phyloP scores from a whole-genome alignment of 2,888 invertebrate species.

The Macropis europaea region DNA sequence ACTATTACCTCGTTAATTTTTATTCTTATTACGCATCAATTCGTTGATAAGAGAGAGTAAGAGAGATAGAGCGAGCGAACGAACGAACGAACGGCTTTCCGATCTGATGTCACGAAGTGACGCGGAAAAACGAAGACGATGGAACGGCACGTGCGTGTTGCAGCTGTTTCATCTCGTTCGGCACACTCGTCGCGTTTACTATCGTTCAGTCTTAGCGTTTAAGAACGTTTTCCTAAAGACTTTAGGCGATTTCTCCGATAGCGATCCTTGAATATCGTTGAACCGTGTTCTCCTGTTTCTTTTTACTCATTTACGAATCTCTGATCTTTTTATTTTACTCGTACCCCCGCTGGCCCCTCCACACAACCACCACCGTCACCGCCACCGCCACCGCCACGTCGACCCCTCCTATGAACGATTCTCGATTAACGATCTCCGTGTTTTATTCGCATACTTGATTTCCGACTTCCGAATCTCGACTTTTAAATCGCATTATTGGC shows the following conservation, averaged over 20 bases:
- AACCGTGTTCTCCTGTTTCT: no score
- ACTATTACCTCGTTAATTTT: slow-evolving; percentile 62
- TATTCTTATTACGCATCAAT: slow-evolving; percentile 60
- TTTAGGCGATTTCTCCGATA: slow-evolving; percentile 52
- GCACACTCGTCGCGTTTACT: slow-evolving; percentile 58
- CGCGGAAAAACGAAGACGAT: neutral
- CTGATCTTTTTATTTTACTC: slow-evolving; percentile 31
- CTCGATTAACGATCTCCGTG: slow-evolving; percentile 51
- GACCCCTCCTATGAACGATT: slow-evolving; percentile 20
- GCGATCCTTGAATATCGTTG: slow-evolving; percentile 50
- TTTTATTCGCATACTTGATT: slow-evolving; percentile 29
- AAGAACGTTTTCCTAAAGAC: slow-evolving; percentile 58
- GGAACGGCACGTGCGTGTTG: slow-evolving; percentile 17
- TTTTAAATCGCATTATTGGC: slow-evolving; percentile 55
- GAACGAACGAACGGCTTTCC: slow-evolving; percentile 9
- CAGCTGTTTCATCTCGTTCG: slow-evolving; percentile 47
- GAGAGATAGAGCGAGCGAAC: neutral
- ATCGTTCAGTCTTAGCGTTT: slow-evolving; percentile 51
- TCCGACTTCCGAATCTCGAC: slow-evolving; percentile 59
- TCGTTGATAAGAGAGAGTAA: slow-evolving; percentile 52
- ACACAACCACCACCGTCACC: neutral
- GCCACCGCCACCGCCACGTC: neutral
- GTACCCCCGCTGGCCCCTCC: neutral
- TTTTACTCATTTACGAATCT: slow-evolving; percentile 58
- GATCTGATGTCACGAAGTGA: slow-evolving; percentile 23